Conservation (phyloP, 2,113 vertebrate species). For the Oreochromis spilurus region DNA sequence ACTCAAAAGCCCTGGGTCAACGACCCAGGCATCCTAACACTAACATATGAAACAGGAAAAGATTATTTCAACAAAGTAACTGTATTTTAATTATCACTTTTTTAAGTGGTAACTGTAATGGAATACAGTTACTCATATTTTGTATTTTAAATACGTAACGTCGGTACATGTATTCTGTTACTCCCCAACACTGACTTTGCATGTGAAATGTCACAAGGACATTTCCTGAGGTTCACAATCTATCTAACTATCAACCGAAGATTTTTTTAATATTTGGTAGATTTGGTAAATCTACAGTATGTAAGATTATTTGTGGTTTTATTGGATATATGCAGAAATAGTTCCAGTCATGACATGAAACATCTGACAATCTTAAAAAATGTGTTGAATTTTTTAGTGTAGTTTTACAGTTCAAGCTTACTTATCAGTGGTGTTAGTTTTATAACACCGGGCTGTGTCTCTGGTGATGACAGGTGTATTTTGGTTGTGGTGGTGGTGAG, state of each 20-base stretch:
- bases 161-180: background rate
- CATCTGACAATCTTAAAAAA: background rate
- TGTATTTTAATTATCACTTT: background rate
- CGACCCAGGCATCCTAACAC: no score
- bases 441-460: background rate
- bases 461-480: background rate
- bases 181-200: background rate
- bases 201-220: background rate
- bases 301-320: background rate
- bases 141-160: background rate
- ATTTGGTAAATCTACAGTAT: background rate
- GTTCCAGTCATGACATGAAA: background rate
- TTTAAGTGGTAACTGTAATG: background rate
- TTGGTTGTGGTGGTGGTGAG: background rate
- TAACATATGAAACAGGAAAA: background rate
- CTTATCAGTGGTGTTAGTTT: background rate
- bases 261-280: no score
- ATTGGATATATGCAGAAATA: background rate
- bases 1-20: no score
- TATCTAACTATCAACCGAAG: background rate
- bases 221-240: background rate
- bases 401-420: background rate
- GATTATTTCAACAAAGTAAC: background rate
- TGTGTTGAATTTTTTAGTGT: accelerated
- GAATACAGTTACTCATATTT: background rate